Conservation (phyloP, 2,797 vertebrate genomes). For the Carcharodon carcharias region DNA sequence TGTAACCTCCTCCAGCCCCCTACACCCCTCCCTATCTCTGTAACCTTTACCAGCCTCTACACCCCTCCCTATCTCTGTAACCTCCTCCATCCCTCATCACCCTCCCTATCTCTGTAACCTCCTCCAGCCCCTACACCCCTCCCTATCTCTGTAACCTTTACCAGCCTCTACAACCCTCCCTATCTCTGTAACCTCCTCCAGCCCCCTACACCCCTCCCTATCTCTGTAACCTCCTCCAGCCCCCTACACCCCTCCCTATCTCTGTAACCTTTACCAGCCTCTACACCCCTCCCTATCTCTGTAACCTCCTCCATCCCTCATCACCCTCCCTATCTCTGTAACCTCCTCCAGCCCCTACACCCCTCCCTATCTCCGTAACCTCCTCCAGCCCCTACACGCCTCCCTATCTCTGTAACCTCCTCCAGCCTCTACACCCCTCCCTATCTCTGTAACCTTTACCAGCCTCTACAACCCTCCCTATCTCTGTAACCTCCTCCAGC, state of each 20-base stretch:
- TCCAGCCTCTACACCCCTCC: not conserved
- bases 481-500: not conserved
- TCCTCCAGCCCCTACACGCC: not conserved
- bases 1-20: not conserved
- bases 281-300: not conserved
- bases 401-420: not conserved
- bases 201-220: not conserved
- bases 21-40: not conserved
- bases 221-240: not conserved
- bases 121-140: not conserved
- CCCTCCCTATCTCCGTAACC: not conserved
- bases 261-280: not conserved
- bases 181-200: not conserved
- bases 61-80: not conserved
- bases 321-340: not conserved
- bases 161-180: not conserved
- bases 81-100: not conserved
- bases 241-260: not conserved
- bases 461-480: not conserved
- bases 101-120: not conserved
- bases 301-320: not conserved
- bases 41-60: not conserved
- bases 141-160: not conserved
- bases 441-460: not conserved
- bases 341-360: not conserved